Evolutionary conservation across 2,113 vertebrate species (phyloP), one percentile per base, ranked within the genome.

Genomic region (Procavia capensis): DNA sequence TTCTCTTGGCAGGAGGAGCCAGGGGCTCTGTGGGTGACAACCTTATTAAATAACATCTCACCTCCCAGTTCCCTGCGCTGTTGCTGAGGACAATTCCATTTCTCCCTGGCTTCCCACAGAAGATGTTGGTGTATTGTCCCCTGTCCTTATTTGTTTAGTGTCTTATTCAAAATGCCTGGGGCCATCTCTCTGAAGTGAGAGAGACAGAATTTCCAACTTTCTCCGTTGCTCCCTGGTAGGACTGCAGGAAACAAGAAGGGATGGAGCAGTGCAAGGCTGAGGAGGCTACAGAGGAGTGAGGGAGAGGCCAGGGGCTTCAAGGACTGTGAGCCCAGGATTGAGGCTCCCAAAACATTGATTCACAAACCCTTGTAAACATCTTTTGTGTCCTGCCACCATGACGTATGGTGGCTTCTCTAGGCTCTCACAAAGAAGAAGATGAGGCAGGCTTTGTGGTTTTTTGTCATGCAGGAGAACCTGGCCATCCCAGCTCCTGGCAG

Each of bases 61-160:
- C 0, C 3, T 0, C 43, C 85, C 72, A 72, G 14, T 39, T 81
- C 81, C 74, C 95, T 45, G 34, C 87, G 64, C 93, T 90, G n/a
- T 74, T 0, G 8, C 94, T 43, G 50, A 97, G 96, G 94, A 93
- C 66, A 61, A 70, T 14, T 5, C 2, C 80, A 89, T 64, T 43
- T 36, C 92, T 79, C 41, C 72, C n/a, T n/a, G 31, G 93, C 95
- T 36, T 92, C 70, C 81, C 81, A 45, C 85, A 82, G 95, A 96
- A 93, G 94, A 96, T 91, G 88, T 89, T 97, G 85, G 97, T 93
- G 90, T 95, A 94, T 97, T 97, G 97, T 98, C 92, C 92, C 76
- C 88, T n/a, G 84, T 84, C 95, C 97, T 98, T 96, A 97, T 98
- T 97, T 97, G 97, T 98, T 98, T 97, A 98, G 94, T 34, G 0